These are phyloP conservation scores for Adelognathus sp. DNA, from an alignment of 2,888 invertebrate genomes.

Conservation along the genomic window DNA sequence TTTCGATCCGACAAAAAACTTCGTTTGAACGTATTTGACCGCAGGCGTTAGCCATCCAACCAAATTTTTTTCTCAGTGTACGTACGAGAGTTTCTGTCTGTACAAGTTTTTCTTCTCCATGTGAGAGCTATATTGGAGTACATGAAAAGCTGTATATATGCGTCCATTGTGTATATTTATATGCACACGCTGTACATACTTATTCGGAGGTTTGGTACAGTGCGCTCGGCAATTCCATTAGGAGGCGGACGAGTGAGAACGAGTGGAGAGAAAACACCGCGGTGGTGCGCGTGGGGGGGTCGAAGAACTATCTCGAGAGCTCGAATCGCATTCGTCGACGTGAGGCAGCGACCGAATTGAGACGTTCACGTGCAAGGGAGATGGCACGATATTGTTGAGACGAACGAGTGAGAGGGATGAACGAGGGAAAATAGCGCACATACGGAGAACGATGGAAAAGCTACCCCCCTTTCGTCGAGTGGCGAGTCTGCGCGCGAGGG, in stretches of 20 bases:
- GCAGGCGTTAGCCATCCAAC: too few species aligned
- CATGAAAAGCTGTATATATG: background rate
- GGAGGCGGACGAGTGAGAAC: constrained; percentile 66
- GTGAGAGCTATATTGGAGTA: constrained; percentile 5
- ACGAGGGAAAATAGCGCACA: constrained; percentile 31
- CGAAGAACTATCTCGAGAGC: constrained; percentile 50
- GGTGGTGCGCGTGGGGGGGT: background rate
- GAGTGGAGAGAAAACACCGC: constrained; percentile 30
- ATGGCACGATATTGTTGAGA: constrained; percentile 4
- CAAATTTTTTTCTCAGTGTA: too few species aligned
- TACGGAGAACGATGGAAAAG: constrained; percentile 39
- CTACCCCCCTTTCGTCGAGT: constrained; percentile 33
- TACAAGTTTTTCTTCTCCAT: background rate
- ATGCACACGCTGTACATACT: background rate
- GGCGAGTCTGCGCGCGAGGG: constrained; percentile 47
- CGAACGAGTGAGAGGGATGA: constrained; percentile 18
- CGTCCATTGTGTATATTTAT: too few species aligned
- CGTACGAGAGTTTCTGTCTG: background rate
- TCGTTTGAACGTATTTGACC: too few species aligned
- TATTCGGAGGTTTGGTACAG: constrained; percentile 40
- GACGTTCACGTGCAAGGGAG: constrained; percentile 52
- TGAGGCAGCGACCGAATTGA: constrained; percentile 55
- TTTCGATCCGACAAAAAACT: too few species aligned
- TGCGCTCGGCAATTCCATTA: constrained; percentile 76
- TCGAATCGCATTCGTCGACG: constrained; percentile 60